Conservation (phyloP, 2,113 vertebrate species). For the Thomomys bottae region DNA sequence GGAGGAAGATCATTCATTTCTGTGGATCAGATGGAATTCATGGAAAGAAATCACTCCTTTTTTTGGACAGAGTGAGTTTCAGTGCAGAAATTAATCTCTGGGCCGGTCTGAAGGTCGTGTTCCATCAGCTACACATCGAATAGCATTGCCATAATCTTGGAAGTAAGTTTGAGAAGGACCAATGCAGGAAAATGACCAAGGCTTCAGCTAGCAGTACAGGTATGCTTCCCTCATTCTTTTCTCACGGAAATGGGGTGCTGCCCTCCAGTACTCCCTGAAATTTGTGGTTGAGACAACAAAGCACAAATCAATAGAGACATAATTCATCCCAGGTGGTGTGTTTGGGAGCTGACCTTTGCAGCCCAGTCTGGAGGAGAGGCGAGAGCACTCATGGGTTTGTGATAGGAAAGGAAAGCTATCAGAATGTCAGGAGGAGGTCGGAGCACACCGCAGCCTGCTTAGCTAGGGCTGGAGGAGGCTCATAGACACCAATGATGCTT, state of each 20-base stretch:
- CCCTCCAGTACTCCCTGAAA: background rate
- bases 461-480: background rate
- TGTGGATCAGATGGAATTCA: background rate
- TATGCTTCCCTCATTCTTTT: background rate
- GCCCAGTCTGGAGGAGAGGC: background rate
- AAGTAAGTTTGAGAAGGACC: background rate
- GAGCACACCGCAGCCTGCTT: background rate
- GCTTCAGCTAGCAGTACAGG: background rate
- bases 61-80: background rate
- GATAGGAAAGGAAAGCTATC: conserved; percentile 2
- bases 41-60: conserved; percentile 22
- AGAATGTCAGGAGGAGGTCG: conserved; percentile 26
- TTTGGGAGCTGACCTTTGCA: conserved; percentile 45
- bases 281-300: background rate
- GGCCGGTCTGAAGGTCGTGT: background rate
- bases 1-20: conserved; percentile 3
- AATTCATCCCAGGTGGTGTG: rapidly evolving
- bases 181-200: background rate
- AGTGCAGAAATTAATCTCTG: conserved; percentile 9
- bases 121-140: background rate
- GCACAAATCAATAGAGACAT: background rate
- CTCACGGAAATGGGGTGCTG: background rate
- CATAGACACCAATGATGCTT: conserved; percentile 64
- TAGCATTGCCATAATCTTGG: background rate
- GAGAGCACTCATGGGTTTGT: background rate